These are phyloP conservation scores for Olivierus martensii DNA, from an alignment of 1,140 invertebrate genomes.

Conservation along the genomic window DNA sequence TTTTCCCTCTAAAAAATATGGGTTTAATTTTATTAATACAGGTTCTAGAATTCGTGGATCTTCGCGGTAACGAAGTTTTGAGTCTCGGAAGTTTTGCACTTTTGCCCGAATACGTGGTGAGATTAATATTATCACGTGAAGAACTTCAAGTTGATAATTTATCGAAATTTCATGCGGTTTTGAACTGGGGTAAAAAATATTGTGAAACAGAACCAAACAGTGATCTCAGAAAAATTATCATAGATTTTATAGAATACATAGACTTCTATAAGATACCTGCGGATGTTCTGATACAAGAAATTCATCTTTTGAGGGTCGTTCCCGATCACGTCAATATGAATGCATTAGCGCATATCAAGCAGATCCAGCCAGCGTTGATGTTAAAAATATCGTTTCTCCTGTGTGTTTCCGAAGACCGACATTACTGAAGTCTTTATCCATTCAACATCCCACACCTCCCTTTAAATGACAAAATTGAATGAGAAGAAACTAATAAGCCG, in stretches of 20 bases:
- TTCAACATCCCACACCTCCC: conserved; percentile 3
- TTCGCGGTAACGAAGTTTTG: conserved; percentile 71
- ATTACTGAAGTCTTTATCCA: not conserved
- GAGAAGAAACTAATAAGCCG: too few relatives aligned
- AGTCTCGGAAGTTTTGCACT: conserved; percentile 70
- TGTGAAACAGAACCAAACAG: conserved; percentile 7
- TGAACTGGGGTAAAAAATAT: too few relatives aligned
- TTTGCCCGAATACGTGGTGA: conserved; percentile 77
- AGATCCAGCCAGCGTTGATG: conserved; percentile 16
- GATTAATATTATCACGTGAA: conserved; percentile 71
- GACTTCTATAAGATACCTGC: conserved; percentile 89
- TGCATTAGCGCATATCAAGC: conserved; percentile 36
- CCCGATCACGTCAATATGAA: conserved; percentile 55
- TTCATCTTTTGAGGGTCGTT: conserved; percentile 72
- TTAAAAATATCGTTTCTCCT: conserved; percentile 16
- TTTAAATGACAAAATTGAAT: too few relatives aligned
- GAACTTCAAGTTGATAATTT: too few relatives aligned
- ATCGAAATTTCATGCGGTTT: too few relatives aligned
- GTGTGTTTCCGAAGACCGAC: conserved; percentile 13
- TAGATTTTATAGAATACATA: conserved; percentile 77
- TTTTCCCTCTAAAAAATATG: not conserved
- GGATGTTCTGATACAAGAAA: conserved; percentile 78
- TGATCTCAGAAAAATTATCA: conserved; percentile 20
- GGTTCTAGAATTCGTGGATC: conserved; percentile 84
- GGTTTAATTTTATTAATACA: conserved; percentile 26